Conservation (phyloP, 2,113 vertebrate genomes). For the Mustela nigripes region DNA sequence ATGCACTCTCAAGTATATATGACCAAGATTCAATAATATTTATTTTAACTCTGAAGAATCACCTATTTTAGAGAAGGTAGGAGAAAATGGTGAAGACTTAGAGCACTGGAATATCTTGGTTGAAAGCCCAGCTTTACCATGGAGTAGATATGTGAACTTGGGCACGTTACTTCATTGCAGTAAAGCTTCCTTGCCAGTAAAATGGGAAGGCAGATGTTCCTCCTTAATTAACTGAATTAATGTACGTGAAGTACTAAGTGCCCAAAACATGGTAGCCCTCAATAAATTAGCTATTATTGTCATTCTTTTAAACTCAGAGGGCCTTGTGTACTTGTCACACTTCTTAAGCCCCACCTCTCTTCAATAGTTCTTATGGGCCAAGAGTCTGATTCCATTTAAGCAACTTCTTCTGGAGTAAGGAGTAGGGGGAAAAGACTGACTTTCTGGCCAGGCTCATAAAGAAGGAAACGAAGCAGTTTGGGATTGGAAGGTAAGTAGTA, state of each 20-base stretch:
- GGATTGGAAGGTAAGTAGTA: not conserved
- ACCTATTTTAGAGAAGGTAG: slow-evolving; percentile 6
- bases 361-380: not conserved
- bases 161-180: not conserved
- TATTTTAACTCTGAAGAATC: not conserved
- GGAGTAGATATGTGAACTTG: not conserved
- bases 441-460: not conserved
- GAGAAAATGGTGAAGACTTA: not conserved
- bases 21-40: not conserved
- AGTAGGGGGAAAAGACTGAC: not conserved
- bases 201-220: not conserved
- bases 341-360: not conserved
- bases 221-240: not conserved
- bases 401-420: not conserved
- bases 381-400: not conserved
- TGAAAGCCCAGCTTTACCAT: not conserved
- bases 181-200: not conserved
- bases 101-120: not conserved
- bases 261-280: not conserved
- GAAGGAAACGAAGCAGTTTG: not conserved
- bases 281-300: not conserved
- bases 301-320: not conserved
- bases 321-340: not conserved
- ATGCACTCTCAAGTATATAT: not conserved
- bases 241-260: not conserved